Percentiles rank a stretch among this genome's conserved stretches.
Conservation (phyloP, 2,888 invertebrate genomes). For the Volucella bombylans region DNA sequence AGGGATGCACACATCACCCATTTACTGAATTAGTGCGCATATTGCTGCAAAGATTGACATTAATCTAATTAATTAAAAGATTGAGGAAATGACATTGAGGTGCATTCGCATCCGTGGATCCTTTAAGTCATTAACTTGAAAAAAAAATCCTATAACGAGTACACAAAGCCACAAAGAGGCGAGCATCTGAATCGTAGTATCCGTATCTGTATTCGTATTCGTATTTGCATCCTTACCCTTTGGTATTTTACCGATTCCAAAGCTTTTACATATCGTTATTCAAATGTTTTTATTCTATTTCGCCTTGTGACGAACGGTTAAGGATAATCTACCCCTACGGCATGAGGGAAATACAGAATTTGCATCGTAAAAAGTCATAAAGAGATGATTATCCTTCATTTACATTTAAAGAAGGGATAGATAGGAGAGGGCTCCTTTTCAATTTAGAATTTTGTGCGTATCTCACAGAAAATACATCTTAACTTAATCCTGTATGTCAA, state of each 20-base stretch:
- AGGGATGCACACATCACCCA: too few relatives aligned
- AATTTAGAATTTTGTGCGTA: slow-evolving; percentile 53
- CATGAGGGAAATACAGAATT: slow-evolving; percentile 32
- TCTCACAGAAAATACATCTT: slow-evolving; percentile 36
- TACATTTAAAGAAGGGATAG: slow-evolving; percentile 8
- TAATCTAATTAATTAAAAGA: too few relatives aligned
- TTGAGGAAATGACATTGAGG: too few relatives aligned
- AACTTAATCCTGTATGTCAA: slow-evolving; percentile 33
- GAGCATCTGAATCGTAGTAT: too few relatives aligned
- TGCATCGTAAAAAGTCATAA: slow-evolving; percentile 48
- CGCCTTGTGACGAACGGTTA: slow-evolving; percentile 12
- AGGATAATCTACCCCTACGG: slow-evolving; percentile 19
- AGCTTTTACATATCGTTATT: slow-evolving; percentile 6
- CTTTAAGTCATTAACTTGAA: too few relatives aligned
- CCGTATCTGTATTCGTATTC: too few relatives aligned
- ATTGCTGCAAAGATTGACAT: too few relatives aligned
- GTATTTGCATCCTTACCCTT: too few relatives aligned
- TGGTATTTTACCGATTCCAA: background rate
- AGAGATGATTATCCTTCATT: slow-evolving; percentile 47
- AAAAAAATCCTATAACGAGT: too few relatives aligned
- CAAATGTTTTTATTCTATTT: slow-evolving; percentile 14
- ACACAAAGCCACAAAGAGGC: too few relatives aligned
- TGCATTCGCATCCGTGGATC: too few relatives aligned
- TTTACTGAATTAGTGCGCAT: too few relatives aligned
- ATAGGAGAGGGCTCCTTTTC: slow-evolving; percentile 1